Conservation (phyloP, 2,113 vertebrate species). For the Poecilia latipinna region DNA sequence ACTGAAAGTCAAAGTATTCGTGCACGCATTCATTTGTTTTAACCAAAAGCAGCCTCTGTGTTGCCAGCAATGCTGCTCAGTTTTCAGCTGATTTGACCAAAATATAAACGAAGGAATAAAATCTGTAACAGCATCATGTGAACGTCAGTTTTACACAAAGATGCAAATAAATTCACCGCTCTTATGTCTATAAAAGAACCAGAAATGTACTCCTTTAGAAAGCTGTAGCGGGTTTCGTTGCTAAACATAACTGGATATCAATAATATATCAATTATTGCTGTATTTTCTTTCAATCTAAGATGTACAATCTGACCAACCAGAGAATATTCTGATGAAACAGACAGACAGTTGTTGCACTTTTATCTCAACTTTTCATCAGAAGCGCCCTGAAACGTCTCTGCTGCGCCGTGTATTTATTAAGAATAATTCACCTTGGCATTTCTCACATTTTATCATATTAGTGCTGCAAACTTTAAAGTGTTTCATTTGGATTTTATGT, state of each 20-base stretch:
- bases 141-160: too few relatives aligned
- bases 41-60: background rate
- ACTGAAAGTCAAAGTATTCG: background rate
- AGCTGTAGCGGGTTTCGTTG: too few relatives aligned
- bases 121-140: too few relatives aligned
- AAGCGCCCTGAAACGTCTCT: background rate
- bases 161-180: too few relatives aligned
- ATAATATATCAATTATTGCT: too few relatives aligned
- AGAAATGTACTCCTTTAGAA: too few relatives aligned
- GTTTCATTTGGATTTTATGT: background rate
- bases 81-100: background rate
- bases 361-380: conserved; percentile 3
- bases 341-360: background rate
- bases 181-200: too few relatives aligned
- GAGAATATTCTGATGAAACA: background rate
- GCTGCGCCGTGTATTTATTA: background rate
- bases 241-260: too few relatives aligned
- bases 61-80: background rate
- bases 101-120: background rate
- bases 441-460: background rate
- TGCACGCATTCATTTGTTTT: background rate
- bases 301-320: conserved; percentile 1
- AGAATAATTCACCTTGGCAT: background rate
- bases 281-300: background rate
- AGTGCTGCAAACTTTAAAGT: background rate